Evolutionary conservation across 2,113 vertebrate species (phyloP).

Genomic region (Siniperca chuatsi): DNA sequence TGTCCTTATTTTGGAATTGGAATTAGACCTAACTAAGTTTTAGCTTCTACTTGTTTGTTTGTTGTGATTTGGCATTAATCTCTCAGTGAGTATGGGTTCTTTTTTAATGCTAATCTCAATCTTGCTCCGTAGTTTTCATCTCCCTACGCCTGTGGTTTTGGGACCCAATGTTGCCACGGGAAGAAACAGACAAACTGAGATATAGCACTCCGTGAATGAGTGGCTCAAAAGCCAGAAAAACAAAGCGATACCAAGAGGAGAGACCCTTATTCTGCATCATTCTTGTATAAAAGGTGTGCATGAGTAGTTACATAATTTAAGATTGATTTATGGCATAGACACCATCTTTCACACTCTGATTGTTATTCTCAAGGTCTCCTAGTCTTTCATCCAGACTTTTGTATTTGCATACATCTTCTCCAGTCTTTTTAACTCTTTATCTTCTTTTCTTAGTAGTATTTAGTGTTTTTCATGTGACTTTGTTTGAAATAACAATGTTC

Average conservation of each 20-base stretch:
- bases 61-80: neutral
- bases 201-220: constrained; percentile 75
- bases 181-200: constrained; percentile 80
- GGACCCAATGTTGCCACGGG: constrained; percentile 84
- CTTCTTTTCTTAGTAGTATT: neutral
- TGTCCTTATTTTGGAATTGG: constrained; percentile 49
- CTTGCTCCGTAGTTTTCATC: constrained; percentile 66
- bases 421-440: constrained; percentile 1
- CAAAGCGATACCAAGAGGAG: constrained; percentile 47
- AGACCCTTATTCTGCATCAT: constrained; percentile 57
- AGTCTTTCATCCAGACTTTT: neutral
- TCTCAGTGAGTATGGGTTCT: neutral
- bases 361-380: constrained; percentile 23
- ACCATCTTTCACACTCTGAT: constrained; percentile 2
- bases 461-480: neutral
- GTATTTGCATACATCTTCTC: neutral
- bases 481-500: neutral
- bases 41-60: neutral
- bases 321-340: neutral
- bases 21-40: constrained; percentile 1
- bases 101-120: constrained; percentile 39
- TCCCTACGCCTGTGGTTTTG: constrained; percentile 59
- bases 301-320: constrained; percentile 12
- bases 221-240: constrained; percentile 46
- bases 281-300: constrained; percentile 80